Evolutionary conservation across 2,888 invertebrate species (phyloP).

Genomic region (Clanis bilineata): DNA sequence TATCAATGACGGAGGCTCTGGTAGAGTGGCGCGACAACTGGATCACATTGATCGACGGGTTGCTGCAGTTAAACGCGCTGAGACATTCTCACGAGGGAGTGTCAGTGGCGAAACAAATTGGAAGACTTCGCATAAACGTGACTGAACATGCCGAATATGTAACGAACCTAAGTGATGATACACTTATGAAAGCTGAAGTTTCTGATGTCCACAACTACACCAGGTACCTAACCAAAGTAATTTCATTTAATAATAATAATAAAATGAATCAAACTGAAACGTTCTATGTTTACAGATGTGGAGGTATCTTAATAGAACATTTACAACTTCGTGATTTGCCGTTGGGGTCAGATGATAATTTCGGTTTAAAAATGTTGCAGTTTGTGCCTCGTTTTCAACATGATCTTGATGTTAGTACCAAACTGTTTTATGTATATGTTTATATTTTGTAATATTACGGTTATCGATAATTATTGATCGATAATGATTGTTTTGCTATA

Average conservation of each 20-base stretch:
- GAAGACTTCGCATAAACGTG: slow-evolving; percentile 43
- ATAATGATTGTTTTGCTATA: background rate
- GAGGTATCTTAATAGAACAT: slow-evolving; percentile 46
- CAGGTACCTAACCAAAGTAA: slow-evolving; percentile 32
- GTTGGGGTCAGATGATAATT: slow-evolving; percentile 20
- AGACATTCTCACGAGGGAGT: slow-evolving; percentile 82
- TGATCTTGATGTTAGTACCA: slow-evolving; percentile 38
- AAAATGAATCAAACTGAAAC: too few species aligned
- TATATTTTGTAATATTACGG: too few species aligned
- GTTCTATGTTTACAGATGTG: slow-evolving; percentile 45
- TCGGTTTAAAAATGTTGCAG: slow-evolving; percentile 35
- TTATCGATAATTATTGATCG: too few species aligned
- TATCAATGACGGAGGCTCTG: slow-evolving; percentile 48
- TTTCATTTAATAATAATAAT: slow-evolving; percentile 9
- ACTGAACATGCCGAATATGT: slow-evolving; percentile 30
- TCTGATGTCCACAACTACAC: slow-evolving; percentile 31
- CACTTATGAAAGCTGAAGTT: slow-evolving; percentile 32
- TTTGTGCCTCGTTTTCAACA: slow-evolving; percentile 40
- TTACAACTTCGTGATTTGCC: slow-evolving; percentile 40
- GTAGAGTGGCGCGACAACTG: slow-evolving; percentile 88
- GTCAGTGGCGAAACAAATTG: slow-evolving; percentile 80
- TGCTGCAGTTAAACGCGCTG: slow-evolving; percentile 90
- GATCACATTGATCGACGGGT: slow-evolving; percentile 90
- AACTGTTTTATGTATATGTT: background rate
- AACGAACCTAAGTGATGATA: slow-evolving; percentile 20